Base-by-base conservation (phyloP, 2,888 invertebrate species). In the Oscheius sp. region DNA sequence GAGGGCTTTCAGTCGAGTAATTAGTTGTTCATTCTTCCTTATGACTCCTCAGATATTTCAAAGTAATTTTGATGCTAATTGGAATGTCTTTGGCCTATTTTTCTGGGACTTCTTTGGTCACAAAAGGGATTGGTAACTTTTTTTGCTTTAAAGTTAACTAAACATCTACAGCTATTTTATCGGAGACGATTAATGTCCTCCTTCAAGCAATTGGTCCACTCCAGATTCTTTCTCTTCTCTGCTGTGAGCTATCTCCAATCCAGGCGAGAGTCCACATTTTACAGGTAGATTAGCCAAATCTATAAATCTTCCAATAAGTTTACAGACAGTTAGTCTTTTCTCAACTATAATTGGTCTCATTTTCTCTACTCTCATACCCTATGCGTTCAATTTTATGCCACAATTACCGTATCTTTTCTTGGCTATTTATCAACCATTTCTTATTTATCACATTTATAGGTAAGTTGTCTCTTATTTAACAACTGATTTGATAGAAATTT, bases 311-410 rank as follows among this genome's bases (percentile, higher is more conserved):
- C 46, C 46, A 46, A 46, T 6, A 6, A 10, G 5, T 55, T 42
- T 61, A 29, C 61, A 61, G 61, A 17, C 27, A 25, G 20, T 45
- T 29, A 29, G 29, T 29, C 12, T 42, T 2, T n/a, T 45, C n/a
- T 42, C 61, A 6, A 61, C 45, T 42, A 15, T 17, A 5, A 27
- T 17, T 2, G 61, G 61, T 8, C 25, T 61, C n/a, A 15, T 27
- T 27, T 61, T 61, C 61, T 17, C 27, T 10, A 45, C 45, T 8
- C 42, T 61, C 42, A 29, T 61, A 15, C 61, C 61, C 5, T 61
- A 45, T n/a, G 61, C 61, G 15, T 45, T 61, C 45, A 45, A 25
- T 12, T 42, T 6, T 27, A 45, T 61, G 3, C 61, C 61, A 1
- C 45, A 42, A n/a, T 45, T 61, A 1, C 61, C 61, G 23, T 61